These are phyloP conservation scores for Procavia capensis DNA, from an alignment of 2,113 vertebrate genomes.

Conservation along the genomic window DNA sequence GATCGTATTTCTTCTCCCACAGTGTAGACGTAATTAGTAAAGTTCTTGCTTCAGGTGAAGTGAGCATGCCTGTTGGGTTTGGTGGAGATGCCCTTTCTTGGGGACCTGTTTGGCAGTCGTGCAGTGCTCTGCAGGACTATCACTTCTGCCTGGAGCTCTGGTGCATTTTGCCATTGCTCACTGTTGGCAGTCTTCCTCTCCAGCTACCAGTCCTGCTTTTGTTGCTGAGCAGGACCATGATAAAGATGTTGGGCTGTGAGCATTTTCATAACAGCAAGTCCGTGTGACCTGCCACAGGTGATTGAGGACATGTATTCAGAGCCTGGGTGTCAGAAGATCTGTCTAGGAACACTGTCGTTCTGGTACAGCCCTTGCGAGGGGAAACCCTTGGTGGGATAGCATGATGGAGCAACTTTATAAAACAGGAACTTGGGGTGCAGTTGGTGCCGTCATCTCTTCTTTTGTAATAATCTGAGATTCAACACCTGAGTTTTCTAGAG, in stretches of 20 bases:
- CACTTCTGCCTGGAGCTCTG: background rate
- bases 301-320: constrained; percentile 43
- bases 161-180: background rate
- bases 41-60: background rate
- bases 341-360: constrained; percentile 45
- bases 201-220: constrained; percentile 43
- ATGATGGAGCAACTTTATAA: constrained; percentile 3
- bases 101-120: background rate
- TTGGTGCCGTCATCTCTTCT: background rate
- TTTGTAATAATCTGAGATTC: background rate
- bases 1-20: background rate
- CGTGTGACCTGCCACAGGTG: constrained; percentile 30
- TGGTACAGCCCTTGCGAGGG: background rate
- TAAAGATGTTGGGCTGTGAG: constrained; percentile 11
- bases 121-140: background rate
- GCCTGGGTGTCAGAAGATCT: constrained; percentile 2
- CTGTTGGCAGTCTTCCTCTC: background rate
- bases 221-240: background rate
- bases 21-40: background rate
- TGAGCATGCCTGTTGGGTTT: background rate
- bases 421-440: background rate
- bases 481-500: constrained; percentile 13
- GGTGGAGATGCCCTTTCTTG: background rate
- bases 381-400: constrained; percentile 37
- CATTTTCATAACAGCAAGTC: constrained; percentile 50